phyloP scores from a whole-genome alignment of 64 coral and sea anemone genomes.

The Catalaphyllia jardinei region DNA sequence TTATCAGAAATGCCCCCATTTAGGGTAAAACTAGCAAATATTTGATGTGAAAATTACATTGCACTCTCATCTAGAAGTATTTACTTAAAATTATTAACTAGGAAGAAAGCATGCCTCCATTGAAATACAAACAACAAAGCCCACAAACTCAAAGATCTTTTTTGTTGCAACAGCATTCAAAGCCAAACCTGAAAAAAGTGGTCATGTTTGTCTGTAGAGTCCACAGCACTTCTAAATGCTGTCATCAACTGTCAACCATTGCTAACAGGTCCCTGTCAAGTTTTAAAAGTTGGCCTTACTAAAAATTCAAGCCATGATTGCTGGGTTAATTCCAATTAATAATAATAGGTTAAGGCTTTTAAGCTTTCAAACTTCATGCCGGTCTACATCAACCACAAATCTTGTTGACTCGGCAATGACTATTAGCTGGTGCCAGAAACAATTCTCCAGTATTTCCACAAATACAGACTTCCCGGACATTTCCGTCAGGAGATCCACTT shows the following conservation, averaged over 20 bases:
- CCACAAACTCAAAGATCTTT: no score
- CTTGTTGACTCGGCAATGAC: constrained; percentile 35
- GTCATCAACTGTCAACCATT: neutral
- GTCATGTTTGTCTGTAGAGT: neutral
- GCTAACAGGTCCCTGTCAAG: neutral
- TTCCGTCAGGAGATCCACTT: neutral
- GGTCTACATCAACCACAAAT: constrained; percentile 8
- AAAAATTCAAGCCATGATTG: neutral
- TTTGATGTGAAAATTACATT: no score
- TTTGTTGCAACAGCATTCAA: neutral
- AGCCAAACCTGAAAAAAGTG: neutral
- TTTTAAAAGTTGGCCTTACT: neutral
- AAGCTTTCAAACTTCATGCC: no score
- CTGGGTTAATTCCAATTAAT: neutral
- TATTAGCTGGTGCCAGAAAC: constrained; percentile 53
- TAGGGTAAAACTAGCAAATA: neutral
- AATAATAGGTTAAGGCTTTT: no score
- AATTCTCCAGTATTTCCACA: constrained; percentile 62
- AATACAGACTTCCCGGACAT: constrained; percentile 73
- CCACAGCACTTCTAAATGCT: neutral
- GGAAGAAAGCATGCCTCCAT: no score
- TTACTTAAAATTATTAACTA: no score
- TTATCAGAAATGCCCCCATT: neutral
- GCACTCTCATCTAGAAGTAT: no score
- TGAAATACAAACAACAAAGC: no score